These are phyloP conservation scores for Phaethon lepturus DNA, from an alignment of 2,113 vertebrate species.

Conservation along the genomic window DNA sequence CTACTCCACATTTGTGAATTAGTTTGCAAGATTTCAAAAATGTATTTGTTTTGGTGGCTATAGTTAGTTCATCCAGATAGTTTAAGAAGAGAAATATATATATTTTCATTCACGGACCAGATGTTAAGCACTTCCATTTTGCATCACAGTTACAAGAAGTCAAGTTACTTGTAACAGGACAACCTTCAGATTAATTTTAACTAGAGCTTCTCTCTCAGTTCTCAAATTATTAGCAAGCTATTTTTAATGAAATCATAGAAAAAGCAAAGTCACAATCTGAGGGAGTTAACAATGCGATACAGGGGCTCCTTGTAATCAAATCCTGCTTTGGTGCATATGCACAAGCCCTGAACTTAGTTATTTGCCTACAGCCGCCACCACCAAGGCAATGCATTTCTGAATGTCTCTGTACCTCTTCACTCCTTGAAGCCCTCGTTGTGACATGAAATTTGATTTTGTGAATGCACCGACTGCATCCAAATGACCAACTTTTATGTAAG, in stretches of 20 bases:
- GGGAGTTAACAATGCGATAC: not conserved
- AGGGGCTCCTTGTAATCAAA: not conserved
- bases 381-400: slow-evolving; percentile 70
- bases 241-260: not conserved
- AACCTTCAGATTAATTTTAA: not conserved
- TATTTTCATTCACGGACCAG: not conserved
- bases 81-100: not conserved
- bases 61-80: not conserved
- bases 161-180: not conserved
- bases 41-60: slow-evolving; percentile 70
- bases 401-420: slow-evolving; percentile 46
- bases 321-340: not conserved
- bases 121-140: not conserved
- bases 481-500: not conserved
- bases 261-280: not conserved
- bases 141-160: not conserved
- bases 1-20: slow-evolving; percentile 66
- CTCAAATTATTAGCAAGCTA: not conserved
- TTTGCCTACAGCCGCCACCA: not conserved
- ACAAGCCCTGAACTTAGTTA: not conserved
- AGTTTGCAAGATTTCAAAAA: slow-evolving; percentile 73
- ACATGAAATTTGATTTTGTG: slow-evolving; percentile 25
- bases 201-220: not conserved
- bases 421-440: slow-evolving; percentile 27
- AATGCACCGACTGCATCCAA: slow-evolving; percentile 15